phyloP scores from a whole-genome alignment of 2,888 invertebrate genomes.

The Isoperla grammatica region DNA sequence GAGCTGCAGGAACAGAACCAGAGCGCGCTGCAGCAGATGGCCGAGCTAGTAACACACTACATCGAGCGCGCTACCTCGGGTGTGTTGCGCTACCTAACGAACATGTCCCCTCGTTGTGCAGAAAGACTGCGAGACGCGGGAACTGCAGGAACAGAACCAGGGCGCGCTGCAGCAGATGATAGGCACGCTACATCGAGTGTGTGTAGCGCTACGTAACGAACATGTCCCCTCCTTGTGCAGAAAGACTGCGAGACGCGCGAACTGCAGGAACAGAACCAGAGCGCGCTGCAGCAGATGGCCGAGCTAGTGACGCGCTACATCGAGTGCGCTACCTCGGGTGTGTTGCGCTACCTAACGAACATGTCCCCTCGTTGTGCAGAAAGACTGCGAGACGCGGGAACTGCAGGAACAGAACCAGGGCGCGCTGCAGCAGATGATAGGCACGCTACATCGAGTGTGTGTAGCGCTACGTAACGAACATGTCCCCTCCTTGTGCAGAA shows the following conservation, averaged over 20 bases:
- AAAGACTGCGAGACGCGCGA: constrained; percentile 54
- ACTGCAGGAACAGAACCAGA: constrained; percentile 53
- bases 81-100: constrained; percentile 42
- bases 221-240: too few relatives aligned
- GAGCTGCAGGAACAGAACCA: constrained; percentile 56
- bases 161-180: constrained; percentile 51
- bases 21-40: constrained; percentile 50
- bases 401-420: constrained; percentile 54
- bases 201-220: too few relatives aligned
- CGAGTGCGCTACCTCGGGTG: constrained; percentile 43
- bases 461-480: too few relatives aligned
- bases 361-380: too few relatives aligned
- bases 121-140: constrained; percentile 53
- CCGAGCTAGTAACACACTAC: constrained; percentile 47
- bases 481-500: too few relatives aligned
- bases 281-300: constrained; percentile 50
- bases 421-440: constrained; percentile 51
- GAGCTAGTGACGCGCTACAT: constrained; percentile 47
- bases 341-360: constrained; percentile 43
- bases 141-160: constrained; percentile 55
- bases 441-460: constrained; percentile 47
- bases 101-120: too few relatives aligned
- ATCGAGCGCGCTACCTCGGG: constrained; percentile 44
- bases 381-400: constrained; percentile 53
- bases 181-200: constrained; percentile 48